These are phyloP conservation scores for Chunga burmeisteri DNA, from an alignment of 2,113 vertebrate species.

Conservation along the genomic window DNA sequence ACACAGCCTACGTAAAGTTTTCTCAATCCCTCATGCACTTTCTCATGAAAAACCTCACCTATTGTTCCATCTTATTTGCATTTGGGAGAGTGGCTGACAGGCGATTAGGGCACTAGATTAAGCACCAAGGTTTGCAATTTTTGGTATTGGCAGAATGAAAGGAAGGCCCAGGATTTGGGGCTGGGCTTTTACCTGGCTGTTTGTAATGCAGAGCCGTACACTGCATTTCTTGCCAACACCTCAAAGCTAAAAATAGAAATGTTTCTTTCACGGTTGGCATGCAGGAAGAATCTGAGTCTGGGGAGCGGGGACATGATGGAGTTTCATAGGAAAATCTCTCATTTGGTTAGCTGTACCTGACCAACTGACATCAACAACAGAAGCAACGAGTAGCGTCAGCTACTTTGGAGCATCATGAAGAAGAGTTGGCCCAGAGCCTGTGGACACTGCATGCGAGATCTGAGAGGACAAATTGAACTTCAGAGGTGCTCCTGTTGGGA, in stretches of 20 bases:
- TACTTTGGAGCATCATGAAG: background rate
- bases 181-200: background rate
- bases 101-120: background rate
- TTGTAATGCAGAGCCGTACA: background rate
- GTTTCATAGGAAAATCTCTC: background rate
- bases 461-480: background rate
- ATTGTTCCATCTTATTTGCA: background rate
- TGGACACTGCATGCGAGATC: background rate
- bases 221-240: background rate
- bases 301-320: background rate
- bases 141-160: background rate
- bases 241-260: background rate
- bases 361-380: background rate
- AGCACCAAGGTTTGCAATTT: background rate
- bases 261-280: background rate
- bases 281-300: background rate
- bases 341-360: background rate
- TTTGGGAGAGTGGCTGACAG: background rate
- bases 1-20: background rate
- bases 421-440: background rate
- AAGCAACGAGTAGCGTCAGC: background rate
- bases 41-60: background rate
- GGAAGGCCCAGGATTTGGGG: accelerated
- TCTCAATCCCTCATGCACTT: background rate
- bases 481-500: background rate